Percentiles rank a stretch among this genome's conserved stretches.
phyloP scores from a whole-genome alignment of 2,888 invertebrate genomes.

The Pseudoips prasinana region DNA sequence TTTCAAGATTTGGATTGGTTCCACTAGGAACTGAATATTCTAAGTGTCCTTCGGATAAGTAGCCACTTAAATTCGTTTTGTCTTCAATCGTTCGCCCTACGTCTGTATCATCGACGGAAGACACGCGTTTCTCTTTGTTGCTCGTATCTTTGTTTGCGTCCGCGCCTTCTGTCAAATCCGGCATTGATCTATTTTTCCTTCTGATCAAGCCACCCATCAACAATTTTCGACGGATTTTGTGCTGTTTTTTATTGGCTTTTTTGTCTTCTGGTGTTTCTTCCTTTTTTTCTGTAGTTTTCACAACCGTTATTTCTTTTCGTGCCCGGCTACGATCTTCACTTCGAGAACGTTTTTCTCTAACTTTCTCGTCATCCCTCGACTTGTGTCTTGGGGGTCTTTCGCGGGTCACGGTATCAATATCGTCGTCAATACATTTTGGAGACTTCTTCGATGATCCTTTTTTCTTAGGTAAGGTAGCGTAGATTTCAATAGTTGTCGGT shows the following conservation, averaged over 20 bases:
- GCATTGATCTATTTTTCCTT: conserved; percentile 95
- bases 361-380: conserved; percentile 86
- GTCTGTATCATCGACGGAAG: conserved; percentile 88
- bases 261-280: conserved; percentile 85
- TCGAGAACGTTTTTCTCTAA: conserved; percentile 89
- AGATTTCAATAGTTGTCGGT: conserved; percentile 91
- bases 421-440: conserved; percentile 86
- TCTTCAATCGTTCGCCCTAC: conserved; percentile 85
- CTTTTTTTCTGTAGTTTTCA: conserved; percentile 80
- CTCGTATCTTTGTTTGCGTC: conserved; percentile 72
- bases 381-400: conserved; percentile 88
- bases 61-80: conserved; percentile 86
- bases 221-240: conserved; percentile 92
- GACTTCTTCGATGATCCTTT: conserved; percentile 86
- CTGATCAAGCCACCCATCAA: conserved; percentile 94
- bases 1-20: conserved; percentile 91
- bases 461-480: conserved; percentile 94
- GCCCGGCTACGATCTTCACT: conserved; percentile 93
- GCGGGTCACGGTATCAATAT: conserved; percentile 86
- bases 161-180: conserved; percentile 92
- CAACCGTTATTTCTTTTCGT: conserved; percentile 86
- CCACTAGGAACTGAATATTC: conserved; percentile 86
- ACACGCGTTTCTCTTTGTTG: conserved; percentile 65
- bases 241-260: conserved; percentile 92
- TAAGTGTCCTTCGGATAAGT: conserved; percentile 93